These are phyloP conservation scores for Uropetala carovei DNA, from an alignment of 2,888 invertebrate genomes.

Conservation along the genomic window DNA sequence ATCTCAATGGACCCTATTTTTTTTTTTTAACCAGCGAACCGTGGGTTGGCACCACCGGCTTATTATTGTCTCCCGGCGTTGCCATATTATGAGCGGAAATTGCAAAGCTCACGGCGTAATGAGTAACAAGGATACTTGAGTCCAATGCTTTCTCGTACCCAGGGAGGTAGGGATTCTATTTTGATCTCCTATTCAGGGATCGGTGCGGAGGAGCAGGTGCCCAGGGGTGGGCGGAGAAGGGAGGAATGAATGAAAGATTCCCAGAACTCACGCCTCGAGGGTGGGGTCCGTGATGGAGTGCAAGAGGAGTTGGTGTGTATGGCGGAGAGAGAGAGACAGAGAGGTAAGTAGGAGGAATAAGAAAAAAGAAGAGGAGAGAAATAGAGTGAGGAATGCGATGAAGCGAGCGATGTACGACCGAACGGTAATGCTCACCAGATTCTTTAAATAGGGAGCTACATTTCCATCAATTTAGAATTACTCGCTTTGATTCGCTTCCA, in stretches of 20 bases:
- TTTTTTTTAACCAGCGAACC: background rate
- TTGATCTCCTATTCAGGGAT: constrained; percentile 28
- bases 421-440: no score
- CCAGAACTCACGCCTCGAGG: background rate
- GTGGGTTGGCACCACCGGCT: background rate
- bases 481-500: no score
- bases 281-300: constrained; percentile 9
- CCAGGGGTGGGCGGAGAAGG: constrained; percentile 2
- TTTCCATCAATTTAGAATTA: no score
- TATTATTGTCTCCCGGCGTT: background rate
- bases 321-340: background rate
- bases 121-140: constrained; percentile 28
- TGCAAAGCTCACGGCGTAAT: constrained; percentile 1
- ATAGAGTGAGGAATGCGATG: background rate
- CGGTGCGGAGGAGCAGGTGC: constrained; percentile 21
- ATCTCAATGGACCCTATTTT: background rate
- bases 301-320: background rate
- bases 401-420: background rate
- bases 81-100: constrained; percentile 19
- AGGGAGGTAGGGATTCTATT: background rate
- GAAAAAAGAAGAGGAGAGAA: background rate
- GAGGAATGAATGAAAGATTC: constrained; percentile 28
- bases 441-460: no score
- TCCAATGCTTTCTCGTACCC: constrained; percentile 21
- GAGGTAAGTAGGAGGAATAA: background rate